Evolutionary conservation across 2,888 invertebrate species (phyloP).

Genomic region (Tenthredo notha): DNA sequence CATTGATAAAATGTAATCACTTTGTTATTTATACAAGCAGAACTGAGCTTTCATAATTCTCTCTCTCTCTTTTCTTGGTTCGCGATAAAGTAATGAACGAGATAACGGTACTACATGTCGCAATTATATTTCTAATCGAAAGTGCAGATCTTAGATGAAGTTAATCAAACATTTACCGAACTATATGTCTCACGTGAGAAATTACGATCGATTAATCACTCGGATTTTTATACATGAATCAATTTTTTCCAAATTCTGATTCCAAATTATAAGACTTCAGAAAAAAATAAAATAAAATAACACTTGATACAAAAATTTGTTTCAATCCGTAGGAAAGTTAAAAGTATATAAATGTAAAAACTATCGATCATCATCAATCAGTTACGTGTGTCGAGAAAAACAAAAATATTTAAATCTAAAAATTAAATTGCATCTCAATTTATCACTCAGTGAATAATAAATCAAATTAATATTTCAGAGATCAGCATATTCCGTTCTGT

Average conservation of each 20-base stretch:
- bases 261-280: neutral
- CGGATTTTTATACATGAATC: neutral
- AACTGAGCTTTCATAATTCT: neutral
- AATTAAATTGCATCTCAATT: neutral
- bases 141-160: neutral
- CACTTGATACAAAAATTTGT: neutral
- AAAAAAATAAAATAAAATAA: neutral
- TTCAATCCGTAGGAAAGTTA: neutral
- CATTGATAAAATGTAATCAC: conserved; percentile 35
- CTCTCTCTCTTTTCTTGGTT: no score
- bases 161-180: neutral
- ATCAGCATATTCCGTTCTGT: neutral
- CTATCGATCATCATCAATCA: neutral
- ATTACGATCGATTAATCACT: neutral
- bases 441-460: neutral
- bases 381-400: neutral
- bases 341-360: neutral
- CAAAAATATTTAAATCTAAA: neutral
- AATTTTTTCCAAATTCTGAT: neutral
- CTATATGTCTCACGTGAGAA: neutral
- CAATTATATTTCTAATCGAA: neutral
- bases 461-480: neutral
- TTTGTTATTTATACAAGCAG: neutral
- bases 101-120: neutral
- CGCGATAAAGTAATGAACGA: neutral